Conservation (phyloP, 2,113 vertebrate species). For the Cinclus cinclus region DNA sequence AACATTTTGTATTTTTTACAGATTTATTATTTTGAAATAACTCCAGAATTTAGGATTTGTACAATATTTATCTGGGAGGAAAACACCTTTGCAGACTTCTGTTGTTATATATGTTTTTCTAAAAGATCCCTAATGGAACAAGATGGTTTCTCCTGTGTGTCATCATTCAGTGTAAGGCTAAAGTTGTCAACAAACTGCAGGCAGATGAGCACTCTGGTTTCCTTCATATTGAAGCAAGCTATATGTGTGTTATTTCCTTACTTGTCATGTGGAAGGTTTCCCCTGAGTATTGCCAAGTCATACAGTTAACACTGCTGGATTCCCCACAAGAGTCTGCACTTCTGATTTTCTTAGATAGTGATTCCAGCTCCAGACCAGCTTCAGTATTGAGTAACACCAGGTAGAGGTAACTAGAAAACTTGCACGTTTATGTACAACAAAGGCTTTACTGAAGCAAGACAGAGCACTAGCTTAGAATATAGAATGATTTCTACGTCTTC, state of each 20-base stretch:
- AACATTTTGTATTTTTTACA: background rate
- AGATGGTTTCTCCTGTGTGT: slow-evolving; percentile 7
- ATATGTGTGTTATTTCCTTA: slow-evolving; percentile 31
- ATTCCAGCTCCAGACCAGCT: background rate
- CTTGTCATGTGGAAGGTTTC: slow-evolving; percentile 38
- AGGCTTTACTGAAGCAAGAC: background rate
- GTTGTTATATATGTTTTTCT: slow-evolving; percentile 11
- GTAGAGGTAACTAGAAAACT: background rate
- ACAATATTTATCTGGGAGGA: background rate
- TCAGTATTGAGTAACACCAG: background rate
- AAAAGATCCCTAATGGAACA: slow-evolving; percentile 11
- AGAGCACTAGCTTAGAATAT: background rate
- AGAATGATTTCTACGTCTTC: slow-evolving; percentile 7
- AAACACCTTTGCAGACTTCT: background rate
- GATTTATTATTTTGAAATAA: slow-evolving; percentile 17
- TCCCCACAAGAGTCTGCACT: background rate
- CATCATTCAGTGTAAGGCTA: background rate
- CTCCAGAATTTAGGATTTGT: background rate
- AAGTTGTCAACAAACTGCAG: slow-evolving; percentile 4
- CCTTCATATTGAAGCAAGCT: slow-evolving; percentile 38
- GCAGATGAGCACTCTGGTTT: background rate
- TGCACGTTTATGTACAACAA: background rate
- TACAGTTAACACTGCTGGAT: slow-evolving; percentile 23
- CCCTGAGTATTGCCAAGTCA: slow-evolving; percentile 22
- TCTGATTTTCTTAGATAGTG: background rate